A percentile compares a stretch with the other conserved stretches of the same genome.
phyloP scores from a whole-genome alignment of 2,113 vertebrate genomes.

The Bambusicola thoracicus region DNA sequence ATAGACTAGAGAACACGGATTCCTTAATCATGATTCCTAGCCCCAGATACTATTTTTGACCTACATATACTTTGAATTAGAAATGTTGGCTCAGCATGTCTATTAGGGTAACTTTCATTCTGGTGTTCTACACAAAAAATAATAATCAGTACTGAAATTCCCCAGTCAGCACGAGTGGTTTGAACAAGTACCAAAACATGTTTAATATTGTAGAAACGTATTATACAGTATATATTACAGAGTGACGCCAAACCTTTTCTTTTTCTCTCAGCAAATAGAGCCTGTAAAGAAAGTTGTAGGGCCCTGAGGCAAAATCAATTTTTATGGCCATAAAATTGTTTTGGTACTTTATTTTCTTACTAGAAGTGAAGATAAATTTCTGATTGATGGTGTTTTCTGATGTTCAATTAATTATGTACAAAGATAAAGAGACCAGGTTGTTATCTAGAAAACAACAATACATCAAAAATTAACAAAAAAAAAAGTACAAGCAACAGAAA shows the following conservation, averaged over 20 bases:
- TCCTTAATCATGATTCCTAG: neutral
- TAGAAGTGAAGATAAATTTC: constrained; percentile 8
- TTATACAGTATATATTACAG: neutral
- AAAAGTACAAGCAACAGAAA: constrained; percentile 35
- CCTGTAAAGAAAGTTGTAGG: constrained; percentile 4
- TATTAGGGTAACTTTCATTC: neutral
- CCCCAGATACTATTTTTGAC: neutral
- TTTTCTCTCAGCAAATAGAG: constrained; percentile 27
- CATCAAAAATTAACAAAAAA: constrained; percentile 14
- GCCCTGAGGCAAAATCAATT: constrained; percentile 44
- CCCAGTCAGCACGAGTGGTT: constrained; percentile 8
- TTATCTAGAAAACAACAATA: constrained; percentile 11
- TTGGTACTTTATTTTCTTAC: constrained; percentile 36
- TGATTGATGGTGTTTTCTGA: constrained; percentile 42
- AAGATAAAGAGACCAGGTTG: constrained; percentile 26
- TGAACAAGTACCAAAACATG: neutral
- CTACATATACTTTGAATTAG: neutral
- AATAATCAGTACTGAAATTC: neutral
- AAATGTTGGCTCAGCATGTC: neutral
- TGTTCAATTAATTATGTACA: constrained; percentile 50
- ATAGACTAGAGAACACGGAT: neutral
- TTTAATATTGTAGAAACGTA: constrained; percentile 22
- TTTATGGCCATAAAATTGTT: constrained; percentile 45
- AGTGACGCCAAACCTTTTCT: neutral
- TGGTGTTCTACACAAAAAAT: neutral